These are phyloP conservation scores for Neoscelio sp. DNA, from an alignment of 2,888 invertebrate species.

Conservation along the genomic window DNA sequence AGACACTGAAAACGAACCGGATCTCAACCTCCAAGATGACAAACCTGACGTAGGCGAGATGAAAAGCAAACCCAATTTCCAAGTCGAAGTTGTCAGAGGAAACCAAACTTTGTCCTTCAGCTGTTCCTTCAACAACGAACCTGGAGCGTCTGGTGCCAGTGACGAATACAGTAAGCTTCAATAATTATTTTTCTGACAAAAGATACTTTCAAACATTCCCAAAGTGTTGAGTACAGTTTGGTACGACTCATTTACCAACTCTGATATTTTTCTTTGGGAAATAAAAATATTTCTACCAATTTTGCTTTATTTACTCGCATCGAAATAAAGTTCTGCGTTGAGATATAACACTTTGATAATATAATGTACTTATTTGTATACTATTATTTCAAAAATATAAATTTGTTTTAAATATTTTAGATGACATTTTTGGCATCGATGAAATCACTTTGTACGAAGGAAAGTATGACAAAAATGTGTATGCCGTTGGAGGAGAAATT, in stretches of 20 bases:
- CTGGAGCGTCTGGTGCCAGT: slow-evolving; percentile 85
- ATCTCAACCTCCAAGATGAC: slow-evolving; percentile 86
- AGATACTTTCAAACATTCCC: slow-evolving; percentile 42
- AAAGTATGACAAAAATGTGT: slow-evolving; percentile 93
- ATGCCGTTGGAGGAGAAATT: slow-evolving; percentile 96
- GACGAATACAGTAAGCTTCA: slow-evolving; percentile 91
- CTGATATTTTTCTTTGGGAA: slow-evolving; percentile 76
- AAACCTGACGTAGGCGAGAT: slow-evolving; percentile 92
- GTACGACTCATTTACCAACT: slow-evolving; percentile 51
- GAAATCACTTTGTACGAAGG: slow-evolving; percentile 96
- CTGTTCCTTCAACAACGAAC: slow-evolving; percentile 91
- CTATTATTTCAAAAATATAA: slow-evolving; percentile 76
- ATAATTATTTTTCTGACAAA: not conserved
- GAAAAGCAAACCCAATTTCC: slow-evolving; percentile 96
- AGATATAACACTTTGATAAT: slow-evolving; percentile 71
- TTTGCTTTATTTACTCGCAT: slow-evolving; percentile 47
- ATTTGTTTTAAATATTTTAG: slow-evolving; percentile 82
- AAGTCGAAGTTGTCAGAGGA: slow-evolving; percentile 92
- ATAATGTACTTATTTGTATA: slow-evolving; percentile 84
- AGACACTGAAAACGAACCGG: slow-evolving; percentile 89
- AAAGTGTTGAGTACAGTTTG: slow-evolving; percentile 77
- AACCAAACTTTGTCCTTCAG: slow-evolving; percentile 92
- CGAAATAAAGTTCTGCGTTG: slow-evolving; percentile 40
- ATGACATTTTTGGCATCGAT: slow-evolving; percentile 96
- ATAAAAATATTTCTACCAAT: slow-evolving; percentile 69